Evolutionary conservation across 1,140 invertebrate species (phyloP).

Genomic region (Drosophila asahinai): DNA sequence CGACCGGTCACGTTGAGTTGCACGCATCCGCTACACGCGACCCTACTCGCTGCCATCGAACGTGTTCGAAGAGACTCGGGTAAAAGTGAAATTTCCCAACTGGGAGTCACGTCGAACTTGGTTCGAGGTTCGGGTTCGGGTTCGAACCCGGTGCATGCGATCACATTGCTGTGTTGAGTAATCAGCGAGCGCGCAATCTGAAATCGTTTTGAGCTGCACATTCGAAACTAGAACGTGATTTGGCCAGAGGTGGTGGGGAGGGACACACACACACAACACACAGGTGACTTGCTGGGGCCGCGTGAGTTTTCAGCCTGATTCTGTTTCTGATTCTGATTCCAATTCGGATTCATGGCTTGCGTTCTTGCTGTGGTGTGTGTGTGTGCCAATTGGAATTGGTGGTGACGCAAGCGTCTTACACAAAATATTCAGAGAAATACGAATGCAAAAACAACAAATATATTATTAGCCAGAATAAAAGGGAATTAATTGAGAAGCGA

Average conservation of each 20-base stretch:
- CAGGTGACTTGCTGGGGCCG: conserved; percentile 47
- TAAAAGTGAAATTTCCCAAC: conserved; percentile 75
- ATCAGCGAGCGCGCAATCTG: conserved; percentile 63
- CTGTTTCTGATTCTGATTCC: conserved; percentile 37
- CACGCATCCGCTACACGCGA: conserved; percentile 76
- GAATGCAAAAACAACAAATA: conserved; percentile 23
- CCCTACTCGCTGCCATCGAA: conserved; percentile 41
- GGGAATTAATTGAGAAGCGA: not conserved
- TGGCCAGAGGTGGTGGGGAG: conserved; percentile 1
- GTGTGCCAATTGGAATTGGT: conserved; percentile 46
- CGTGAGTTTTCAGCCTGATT: conserved; percentile 39
- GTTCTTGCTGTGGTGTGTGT: conserved; percentile 12
- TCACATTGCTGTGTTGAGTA: conserved; percentile 76
- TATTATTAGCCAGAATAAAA: conserved; percentile 32
- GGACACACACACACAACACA: conserved; percentile 3
- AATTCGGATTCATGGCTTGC: conserved; percentile 26
- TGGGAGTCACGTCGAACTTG: conserved; percentile 6
- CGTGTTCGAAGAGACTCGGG: conserved; percentile 28
- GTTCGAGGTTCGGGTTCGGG: conserved; percentile 1
- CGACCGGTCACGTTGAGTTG: conserved; percentile 68
- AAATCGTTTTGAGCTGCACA: conserved; percentile 74
- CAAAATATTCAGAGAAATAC: conserved; percentile 44
- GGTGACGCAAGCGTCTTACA: conserved; percentile 62
- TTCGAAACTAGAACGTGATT: conserved; percentile 79
- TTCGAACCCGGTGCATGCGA: conserved; percentile 51